Percentiles rank a stretch among this genome's conserved stretches.
Evolutionary conservation across 2,888 invertebrate species (phyloP).

Genomic region (Sturmia bella): DNA sequence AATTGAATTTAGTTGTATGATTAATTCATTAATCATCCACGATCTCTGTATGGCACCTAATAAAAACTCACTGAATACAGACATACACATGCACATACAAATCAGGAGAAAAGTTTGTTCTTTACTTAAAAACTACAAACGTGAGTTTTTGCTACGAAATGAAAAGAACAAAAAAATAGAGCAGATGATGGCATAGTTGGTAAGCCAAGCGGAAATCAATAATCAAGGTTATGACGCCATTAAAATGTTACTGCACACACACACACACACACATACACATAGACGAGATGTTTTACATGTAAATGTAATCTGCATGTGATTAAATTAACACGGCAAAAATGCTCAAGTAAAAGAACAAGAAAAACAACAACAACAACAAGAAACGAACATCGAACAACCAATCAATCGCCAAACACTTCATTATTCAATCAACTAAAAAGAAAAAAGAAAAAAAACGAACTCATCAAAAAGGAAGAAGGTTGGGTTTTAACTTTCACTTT

Average conservation of each 20-base stretch:
- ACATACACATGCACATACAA: too few species aligned
- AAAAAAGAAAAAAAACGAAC: not conserved
- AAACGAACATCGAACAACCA: slow-evolving; percentile 17
- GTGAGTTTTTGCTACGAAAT: not conserved
- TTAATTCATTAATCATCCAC: too few species aligned
- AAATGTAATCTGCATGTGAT: not conserved
- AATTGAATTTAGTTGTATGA: too few species aligned
- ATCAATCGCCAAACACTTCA: slow-evolving; percentile 32
- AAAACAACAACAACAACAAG: not conserved
- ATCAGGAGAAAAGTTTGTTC: not conserved
- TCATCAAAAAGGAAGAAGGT: slow-evolving; percentile 29
- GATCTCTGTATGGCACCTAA: too few species aligned
- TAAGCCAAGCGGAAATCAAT: slow-evolving; percentile 61
- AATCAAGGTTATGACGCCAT: slow-evolving; percentile 60
- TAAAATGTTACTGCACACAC: slow-evolving; percentile 16
- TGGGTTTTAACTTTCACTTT: slow-evolving; percentile 22
- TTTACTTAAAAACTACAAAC: not conserved
- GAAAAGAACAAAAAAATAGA: slow-evolving; percentile 18
- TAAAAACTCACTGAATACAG: too few species aligned
- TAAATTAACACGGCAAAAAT: not conserved
- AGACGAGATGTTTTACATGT: not conserved
- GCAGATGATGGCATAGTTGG: slow-evolving; percentile 52
- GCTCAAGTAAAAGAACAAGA: slow-evolving; percentile 6
- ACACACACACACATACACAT: too few species aligned
- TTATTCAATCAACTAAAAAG: slow-evolving; percentile 44